Evolutionary conservation across 2,113 vertebrate species (phyloP).

Genomic region (Nyctibius bracteatus): DNA sequence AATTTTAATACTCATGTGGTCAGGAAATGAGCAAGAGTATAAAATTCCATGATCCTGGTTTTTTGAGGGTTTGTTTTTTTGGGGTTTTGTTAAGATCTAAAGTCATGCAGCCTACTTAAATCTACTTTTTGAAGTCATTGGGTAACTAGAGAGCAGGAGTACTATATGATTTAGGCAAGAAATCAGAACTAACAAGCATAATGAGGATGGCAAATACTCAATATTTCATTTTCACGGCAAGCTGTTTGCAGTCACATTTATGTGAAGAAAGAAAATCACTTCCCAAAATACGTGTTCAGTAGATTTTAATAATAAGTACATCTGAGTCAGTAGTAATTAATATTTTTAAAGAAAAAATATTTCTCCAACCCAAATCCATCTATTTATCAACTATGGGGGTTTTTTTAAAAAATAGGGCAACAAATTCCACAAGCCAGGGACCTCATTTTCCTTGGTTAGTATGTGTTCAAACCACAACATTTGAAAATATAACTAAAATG

Average conservation of each 20-base stretch:
- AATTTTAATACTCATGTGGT: background rate
- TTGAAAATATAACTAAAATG: background rate
- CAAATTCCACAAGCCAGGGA: background rate
- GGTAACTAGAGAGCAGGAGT: background rate
- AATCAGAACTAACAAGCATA: background rate
- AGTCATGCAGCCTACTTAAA: background rate
- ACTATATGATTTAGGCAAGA: background rate
- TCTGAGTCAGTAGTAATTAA: background rate
- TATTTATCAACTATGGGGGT: background rate
- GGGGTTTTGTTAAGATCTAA: background rate
- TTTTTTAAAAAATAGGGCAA: background rate
- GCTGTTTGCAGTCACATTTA: background rate
- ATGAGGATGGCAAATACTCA: background rate
- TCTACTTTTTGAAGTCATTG: background rate
- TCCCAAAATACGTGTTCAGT: background rate
- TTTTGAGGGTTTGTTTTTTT: background rate
- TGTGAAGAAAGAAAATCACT: background rate
- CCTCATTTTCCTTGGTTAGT: background rate
- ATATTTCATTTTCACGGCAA: background rate
- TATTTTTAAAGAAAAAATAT: background rate
- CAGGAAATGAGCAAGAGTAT: background rate
- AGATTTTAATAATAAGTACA: background rate
- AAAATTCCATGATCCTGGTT: background rate
- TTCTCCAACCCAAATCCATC: background rate
- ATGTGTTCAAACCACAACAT: background rate